Percentiles rank a stretch among this genome's conserved stretches.
phyloP scores from a whole-genome alignment of 2,888 invertebrate species.

The Leptogaster cylindrica region DNA sequence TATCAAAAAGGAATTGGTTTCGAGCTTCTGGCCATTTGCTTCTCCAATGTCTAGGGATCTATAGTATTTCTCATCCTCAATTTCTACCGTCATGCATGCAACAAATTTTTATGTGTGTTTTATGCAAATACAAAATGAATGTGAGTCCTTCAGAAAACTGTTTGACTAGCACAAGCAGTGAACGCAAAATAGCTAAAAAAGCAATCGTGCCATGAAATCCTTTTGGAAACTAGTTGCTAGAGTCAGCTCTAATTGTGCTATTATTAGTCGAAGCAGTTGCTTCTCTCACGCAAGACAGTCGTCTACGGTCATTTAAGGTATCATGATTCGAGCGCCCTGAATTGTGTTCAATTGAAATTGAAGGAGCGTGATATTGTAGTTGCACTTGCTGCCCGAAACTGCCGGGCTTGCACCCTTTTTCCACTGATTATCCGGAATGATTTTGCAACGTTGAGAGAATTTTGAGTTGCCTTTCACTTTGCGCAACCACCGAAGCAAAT shows the following conservation, averaged over 20 bases:
- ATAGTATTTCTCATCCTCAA: too few species aligned
- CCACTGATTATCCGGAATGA: slow-evolving; percentile 16
- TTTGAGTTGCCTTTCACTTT: too few species aligned
- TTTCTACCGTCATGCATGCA: slow-evolving; percentile 28
- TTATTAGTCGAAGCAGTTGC: slow-evolving; percentile 23
- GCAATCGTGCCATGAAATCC: too few species aligned
- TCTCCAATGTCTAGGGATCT: too few species aligned
- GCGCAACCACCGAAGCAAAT: too few species aligned
- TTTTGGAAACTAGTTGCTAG: slow-evolving; percentile 11
- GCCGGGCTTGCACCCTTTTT: neutral
- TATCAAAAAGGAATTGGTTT: slow-evolving; percentile 32
- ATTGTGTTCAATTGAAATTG: slow-evolving; percentile 15
- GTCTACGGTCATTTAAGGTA: slow-evolving; percentile 2
- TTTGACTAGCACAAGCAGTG: neutral
- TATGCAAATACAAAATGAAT: slow-evolving; percentile 16
- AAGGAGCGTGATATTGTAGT: neutral
- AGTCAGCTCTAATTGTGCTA: slow-evolving; percentile 26
- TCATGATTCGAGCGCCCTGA: neutral
- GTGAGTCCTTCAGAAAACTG: slow-evolving; percentile 2
- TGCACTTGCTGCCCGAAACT: neutral
- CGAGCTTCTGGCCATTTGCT: neutral
- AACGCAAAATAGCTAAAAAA: too few species aligned
- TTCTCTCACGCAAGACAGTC: slow-evolving; percentile 31
- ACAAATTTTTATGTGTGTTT: slow-evolving; percentile 35
- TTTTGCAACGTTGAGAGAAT: too few species aligned